phyloP scores from a whole-genome alignment of 2,797 vertebrate genomes.

The Phoxinus dragarum region DNA sequence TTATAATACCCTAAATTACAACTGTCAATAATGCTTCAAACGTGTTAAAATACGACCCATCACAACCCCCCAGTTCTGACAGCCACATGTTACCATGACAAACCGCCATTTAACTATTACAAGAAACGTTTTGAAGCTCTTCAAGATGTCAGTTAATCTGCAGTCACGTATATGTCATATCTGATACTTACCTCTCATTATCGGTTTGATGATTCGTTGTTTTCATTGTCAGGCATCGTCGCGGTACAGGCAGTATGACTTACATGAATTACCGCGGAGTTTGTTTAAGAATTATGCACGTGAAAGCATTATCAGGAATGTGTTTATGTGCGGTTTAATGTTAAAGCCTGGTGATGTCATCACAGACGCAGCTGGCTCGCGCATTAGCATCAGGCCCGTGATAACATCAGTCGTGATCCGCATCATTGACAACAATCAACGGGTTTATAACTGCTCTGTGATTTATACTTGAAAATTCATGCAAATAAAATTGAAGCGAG shows the following conservation, averaged over 20 bases:
- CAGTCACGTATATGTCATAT: not conserved
- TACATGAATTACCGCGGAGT: not conserved
- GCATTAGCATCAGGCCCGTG: constrained; percentile 36
- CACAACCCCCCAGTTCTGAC: not conserved
- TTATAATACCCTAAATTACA: too few species aligned
- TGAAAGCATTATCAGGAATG: not conserved
- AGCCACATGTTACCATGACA: not conserved
- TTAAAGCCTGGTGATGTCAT: constrained; percentile 33
- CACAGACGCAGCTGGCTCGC: constrained; percentile 37
- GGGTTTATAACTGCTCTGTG: not conserved
- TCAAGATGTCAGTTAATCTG: not conserved
- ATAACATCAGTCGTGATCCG: constrained; percentile 5
- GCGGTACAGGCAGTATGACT: not conserved
- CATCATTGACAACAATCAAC: not conserved
- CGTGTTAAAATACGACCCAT: not conserved
- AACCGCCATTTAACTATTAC: not conserved
- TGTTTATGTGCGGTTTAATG: constrained; percentile 6
- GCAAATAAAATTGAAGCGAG: not conserved
- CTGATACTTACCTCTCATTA: not conserved
- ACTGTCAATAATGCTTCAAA: not conserved
- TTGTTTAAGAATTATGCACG: not conserved
- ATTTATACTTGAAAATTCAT: constrained; percentile 13
- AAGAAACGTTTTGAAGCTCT: not conserved
- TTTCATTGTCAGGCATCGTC: not conserved
- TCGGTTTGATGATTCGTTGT: not conserved